Percentiles rank a stretch among this genome's conserved stretches.
phyloP scores from a whole-genome alignment of 2,797 vertebrate species.

The Buceros bicornis region DNA sequence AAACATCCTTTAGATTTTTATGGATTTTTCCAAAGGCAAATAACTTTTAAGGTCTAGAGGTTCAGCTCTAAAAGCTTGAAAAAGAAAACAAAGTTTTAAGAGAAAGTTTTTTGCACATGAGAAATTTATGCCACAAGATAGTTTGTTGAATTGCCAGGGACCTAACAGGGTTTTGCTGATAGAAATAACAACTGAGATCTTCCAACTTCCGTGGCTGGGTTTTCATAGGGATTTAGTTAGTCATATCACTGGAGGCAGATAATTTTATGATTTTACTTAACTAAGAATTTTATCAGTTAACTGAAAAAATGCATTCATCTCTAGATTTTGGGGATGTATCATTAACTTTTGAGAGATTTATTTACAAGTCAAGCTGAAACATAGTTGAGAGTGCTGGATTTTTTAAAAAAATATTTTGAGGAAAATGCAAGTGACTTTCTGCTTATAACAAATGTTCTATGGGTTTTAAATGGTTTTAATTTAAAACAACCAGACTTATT shows the following conservation, averaged over 20 bases:
- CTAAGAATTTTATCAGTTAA: background rate
- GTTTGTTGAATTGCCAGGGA: background rate
- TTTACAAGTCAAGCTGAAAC: background rate
- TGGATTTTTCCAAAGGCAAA: background rate
- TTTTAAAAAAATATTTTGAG: background rate
- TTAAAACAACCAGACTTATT: background rate
- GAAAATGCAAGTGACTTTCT: background rate
- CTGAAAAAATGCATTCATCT: background rate
- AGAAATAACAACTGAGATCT: background rate
- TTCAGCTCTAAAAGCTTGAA: background rate
- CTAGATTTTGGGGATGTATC: background rate
- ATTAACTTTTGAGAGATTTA: background rate
- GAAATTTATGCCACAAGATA: background rate
- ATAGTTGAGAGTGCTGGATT: background rate
- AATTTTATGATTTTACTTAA: background rate
- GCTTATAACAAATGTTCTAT: background rate
- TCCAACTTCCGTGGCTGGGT: background rate
- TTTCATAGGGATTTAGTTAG: background rate
- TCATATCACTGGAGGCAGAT: background rate
- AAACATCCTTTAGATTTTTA: background rate
- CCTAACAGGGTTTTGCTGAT: background rate
- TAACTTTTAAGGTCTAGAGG: background rate
- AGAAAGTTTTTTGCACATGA: background rate
- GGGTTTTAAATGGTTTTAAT: background rate
- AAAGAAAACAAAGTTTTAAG: background rate